Evolutionary conservation across 2,888 invertebrate species (phyloP), one percentile per base, ranked within the genome.

Genomic region (Dicycla oo): DNA sequence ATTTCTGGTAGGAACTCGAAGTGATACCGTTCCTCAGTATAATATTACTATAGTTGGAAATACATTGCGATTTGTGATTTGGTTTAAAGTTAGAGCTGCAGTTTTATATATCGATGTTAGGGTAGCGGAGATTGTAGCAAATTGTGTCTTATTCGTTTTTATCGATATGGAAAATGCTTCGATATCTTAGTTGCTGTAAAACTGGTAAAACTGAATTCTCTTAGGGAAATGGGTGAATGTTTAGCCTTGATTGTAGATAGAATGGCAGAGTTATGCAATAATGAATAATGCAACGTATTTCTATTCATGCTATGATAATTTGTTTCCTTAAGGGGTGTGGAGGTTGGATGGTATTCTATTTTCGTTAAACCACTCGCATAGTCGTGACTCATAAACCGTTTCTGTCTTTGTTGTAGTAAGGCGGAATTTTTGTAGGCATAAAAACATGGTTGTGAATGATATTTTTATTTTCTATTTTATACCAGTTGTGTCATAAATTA

Each of bases 241-340:
- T 57, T 45, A 61, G 60, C 23, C 38, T 56, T 47, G 45, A 72
- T 56, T 57, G 57, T 62, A 43, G 26, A 63, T 30, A 54, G 20
- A 60, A 63, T 45, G 23, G 30, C 54, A 58, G 69, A 58, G 58
- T 60, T 66, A 74, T 78, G 40, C 58, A 75, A 30, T 56, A 63
- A 74, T 78, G 66, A 79, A 75, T 79, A 70, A 79, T 79, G 70
- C 75, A 79, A 67, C 70, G 53, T 67, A 67, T 78, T 75, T 67
- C 49, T 60, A 79, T 79, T 78, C 78, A 79, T 67, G 54, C n/a
- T 75, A 79, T 79, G 75, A 64, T 78, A 79, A 78, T 78, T 64
- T 75, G 70, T 78, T 73, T 64, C 60, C 75, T 51, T 63, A 56
- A 53, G 49, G 65, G 34, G 51, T 47, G 51, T 60, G 40, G 45